These are phyloP conservation scores for Polypterus bichir DNA, from an alignment of 2,113 vertebrate species.

Conservation along the genomic window DNA sequence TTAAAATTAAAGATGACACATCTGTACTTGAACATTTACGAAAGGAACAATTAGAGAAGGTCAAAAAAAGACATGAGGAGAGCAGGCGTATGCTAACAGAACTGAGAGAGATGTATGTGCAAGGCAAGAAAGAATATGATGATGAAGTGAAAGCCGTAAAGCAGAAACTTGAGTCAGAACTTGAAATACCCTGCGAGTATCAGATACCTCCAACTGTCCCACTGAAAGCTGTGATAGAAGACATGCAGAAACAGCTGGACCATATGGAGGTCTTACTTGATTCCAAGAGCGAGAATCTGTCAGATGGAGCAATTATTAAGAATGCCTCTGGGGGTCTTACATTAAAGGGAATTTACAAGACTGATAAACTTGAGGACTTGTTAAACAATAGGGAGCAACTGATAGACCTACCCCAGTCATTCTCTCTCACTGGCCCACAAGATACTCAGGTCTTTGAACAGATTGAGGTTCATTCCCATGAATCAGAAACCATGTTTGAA, in stretches of 20 bases:
- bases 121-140: conserved; percentile 8
- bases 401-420: conserved; percentile 17
- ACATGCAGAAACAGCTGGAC: conserved; percentile 19
- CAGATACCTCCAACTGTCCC: accelerated
- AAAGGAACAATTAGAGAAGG: neutral
- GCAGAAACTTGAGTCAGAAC: conserved; percentile 19
- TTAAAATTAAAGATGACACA: conserved; percentile 1
- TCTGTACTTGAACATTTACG: neutral
- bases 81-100: conserved; percentile 6
- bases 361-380: neutral
- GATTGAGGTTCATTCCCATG: conserved; percentile 35
- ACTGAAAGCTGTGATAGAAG: neutral
- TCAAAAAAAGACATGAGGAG: conserved; percentile 4
- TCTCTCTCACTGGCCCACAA: conserved; percentile 20
- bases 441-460: conserved; percentile 16
- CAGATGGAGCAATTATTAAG: conserved; percentile 22
- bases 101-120: conserved; percentile 7
- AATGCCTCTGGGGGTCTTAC: conserved; percentile 36
- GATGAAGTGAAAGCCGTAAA: conserved; percentile 8
- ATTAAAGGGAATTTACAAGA: conserved; percentile 39
- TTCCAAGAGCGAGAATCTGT: conserved; percentile 12
- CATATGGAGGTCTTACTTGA: neutral
- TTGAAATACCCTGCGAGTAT: conserved; percentile 22
- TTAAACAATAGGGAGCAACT: conserved; percentile 30
- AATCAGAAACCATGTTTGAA: conserved; percentile 29